These are phyloP conservation scores for Pachydiplax longipennis DNA, from an alignment of 2,888 invertebrate genomes.

Conservation along the genomic window DNA sequence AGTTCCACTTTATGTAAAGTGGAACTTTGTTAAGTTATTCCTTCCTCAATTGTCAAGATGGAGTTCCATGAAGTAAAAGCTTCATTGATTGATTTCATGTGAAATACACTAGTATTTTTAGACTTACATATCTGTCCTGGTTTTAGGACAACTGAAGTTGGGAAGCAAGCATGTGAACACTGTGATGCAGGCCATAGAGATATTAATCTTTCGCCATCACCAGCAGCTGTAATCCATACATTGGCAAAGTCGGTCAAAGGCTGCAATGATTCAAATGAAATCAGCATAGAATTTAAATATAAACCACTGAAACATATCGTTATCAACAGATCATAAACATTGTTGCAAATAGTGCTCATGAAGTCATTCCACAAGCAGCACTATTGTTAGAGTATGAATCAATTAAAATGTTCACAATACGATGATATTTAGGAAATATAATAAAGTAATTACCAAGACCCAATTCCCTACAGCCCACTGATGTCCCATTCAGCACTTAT, in stretches of 20 bases:
- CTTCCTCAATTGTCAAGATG: too few relatives aligned
- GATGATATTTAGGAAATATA: not conserved
- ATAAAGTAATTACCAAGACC: too few relatives aligned
- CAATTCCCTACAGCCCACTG: too few relatives aligned
- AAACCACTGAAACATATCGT: not conserved
- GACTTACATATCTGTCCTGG: conserved; percentile 78
- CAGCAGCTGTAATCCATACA: conserved; percentile 73
- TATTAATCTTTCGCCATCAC: conserved; percentile 75
- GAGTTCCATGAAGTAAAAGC: too few relatives aligned
- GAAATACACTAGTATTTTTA: not conserved
- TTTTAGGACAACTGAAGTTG: conserved; percentile 74
- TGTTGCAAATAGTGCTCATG: not conserved
- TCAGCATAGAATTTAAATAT: not conserved
- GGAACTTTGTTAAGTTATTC: too few relatives aligned
- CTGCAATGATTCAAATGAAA: conserved; percentile 54
- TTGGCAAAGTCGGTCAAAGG: conserved; percentile 85
- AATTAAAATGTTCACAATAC: too few relatives aligned
- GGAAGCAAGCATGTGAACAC: conserved; percentile 75
- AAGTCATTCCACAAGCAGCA: too few relatives aligned
- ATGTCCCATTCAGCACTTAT: too few relatives aligned
- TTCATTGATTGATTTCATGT: too few relatives aligned
- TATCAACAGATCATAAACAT: not conserved
- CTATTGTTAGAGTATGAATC: too few relatives aligned
- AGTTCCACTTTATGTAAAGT: too few relatives aligned
- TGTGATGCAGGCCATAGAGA: conserved; percentile 78